phyloP scores from a whole-genome alignment of 2,888 invertebrate species.

The Nyleta sp. region DNA sequence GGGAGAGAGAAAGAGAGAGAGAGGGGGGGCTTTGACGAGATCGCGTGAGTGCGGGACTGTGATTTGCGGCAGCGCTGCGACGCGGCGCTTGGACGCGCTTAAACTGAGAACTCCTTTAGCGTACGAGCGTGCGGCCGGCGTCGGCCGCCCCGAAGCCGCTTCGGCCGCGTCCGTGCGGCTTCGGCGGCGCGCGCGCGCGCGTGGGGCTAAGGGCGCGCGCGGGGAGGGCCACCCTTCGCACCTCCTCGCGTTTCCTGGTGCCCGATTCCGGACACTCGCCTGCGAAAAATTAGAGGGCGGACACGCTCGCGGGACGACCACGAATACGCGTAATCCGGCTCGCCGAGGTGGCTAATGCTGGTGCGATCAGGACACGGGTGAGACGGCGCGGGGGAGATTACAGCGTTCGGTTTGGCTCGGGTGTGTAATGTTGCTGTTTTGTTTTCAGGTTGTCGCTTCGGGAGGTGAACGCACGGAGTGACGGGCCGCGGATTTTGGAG shows the following conservation, averaged over 20 bases:
- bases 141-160: conserved; percentile 72
- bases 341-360: too few species aligned
- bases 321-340: conserved; percentile 18
- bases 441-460: too few species aligned
- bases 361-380: too few species aligned
- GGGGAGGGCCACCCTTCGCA: conserved; percentile 56
- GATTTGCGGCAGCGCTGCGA: conserved; percentile 52
- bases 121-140: conserved; percentile 66
- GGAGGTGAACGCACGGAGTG: too few species aligned
- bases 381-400: too few species aligned
- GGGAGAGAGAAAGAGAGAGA: conserved; percentile 16
- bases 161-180: conserved; percentile 77
- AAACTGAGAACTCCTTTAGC: conserved; percentile 64
- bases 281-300: conserved; percentile 51
- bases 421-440: too few species aligned
- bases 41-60: conserved; percentile 46
- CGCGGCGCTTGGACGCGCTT: conserved; percentile 64
- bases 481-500: too few species aligned
- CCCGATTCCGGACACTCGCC: conserved; percentile 35
- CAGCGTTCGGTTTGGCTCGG: too few species aligned
- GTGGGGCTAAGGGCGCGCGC: conserved; percentile 54
- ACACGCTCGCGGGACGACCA: conserved; percentile 7
- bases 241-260: conserved; percentile 62
- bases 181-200: conserved; percentile 71
- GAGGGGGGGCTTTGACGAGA: conserved; percentile 14